These are phyloP conservation scores for Osmoderma eremita DNA, from an alignment of 2,888 invertebrate genomes.

Conservation along the genomic window DNA sequence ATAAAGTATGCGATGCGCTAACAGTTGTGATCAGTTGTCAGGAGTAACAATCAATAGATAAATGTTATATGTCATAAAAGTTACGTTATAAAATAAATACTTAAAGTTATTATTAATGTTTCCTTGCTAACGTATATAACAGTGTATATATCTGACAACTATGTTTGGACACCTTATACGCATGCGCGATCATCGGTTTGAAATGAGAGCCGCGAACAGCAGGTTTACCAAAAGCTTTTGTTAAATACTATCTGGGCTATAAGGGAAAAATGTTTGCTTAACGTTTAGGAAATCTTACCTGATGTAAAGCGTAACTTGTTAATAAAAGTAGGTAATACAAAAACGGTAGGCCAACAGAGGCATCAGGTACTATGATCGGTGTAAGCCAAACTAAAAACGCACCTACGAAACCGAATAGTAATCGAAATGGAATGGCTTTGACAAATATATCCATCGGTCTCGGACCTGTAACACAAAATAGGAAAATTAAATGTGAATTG, in stretches of 20 bases:
- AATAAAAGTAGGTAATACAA: constrained; percentile 83
- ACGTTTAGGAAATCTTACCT: constrained; percentile 68
- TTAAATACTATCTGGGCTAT: constrained; percentile 31
- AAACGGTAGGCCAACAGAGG: constrained; percentile 70
- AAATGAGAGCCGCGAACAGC: no score
- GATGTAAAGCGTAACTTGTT: constrained; percentile 87
- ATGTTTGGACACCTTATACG: no score
- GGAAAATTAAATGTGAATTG: neutral
- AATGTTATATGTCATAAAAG: no score
- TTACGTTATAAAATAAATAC: no score
- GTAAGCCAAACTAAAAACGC: constrained; percentile 87
- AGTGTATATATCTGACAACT: no score
- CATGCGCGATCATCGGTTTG: no score
- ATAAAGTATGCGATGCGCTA: no score
- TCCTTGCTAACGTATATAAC: no score
- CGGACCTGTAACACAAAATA: constrained; percentile 80
- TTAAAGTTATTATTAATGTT: no score
- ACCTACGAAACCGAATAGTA: constrained; percentile 85
- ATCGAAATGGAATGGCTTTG: constrained; percentile 87
- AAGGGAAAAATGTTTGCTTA: neutral
- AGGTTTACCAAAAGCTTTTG: no score
- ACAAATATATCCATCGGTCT: constrained; percentile 89
- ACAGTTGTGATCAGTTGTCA: no score
- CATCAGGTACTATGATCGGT: constrained; percentile 74
- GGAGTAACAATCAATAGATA: no score